Conservation (phyloP, 23 tunicate genomes). For the Ascidia mentula region DNA sequence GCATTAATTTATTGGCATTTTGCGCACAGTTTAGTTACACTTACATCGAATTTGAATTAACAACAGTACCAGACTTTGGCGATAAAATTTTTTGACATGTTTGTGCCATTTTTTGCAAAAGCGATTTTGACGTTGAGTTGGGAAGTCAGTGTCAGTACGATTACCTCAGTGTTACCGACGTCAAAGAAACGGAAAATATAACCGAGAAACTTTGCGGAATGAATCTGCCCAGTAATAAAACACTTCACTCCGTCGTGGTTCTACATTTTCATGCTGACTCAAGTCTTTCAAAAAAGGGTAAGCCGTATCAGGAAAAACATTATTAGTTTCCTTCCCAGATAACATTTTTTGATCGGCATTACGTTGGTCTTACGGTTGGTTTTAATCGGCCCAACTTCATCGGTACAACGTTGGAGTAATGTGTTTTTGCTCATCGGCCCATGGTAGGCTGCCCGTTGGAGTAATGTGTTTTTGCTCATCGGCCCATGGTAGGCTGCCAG, state of each 20-base stretch:
- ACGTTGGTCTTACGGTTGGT: background rate
- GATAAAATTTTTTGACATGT: background rate
- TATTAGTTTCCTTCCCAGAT: too few relatives aligned
- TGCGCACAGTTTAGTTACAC: too few relatives aligned
- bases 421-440: conserved; percentile 3
- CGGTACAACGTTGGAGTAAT: background rate
- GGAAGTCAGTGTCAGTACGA: background rate
- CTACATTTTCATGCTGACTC: background rate
- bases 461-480: conserved; percentile 1
- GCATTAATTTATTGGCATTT: too few relatives aligned
- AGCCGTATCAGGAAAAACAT: too few relatives aligned
- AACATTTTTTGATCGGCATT: background rate
- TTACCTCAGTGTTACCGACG: background rate
- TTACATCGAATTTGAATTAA: too few relatives aligned
- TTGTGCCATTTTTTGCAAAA: background rate
- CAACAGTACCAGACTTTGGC: too few relatives aligned
- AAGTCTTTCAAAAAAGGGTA: background rate
- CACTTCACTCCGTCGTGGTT: background rate
- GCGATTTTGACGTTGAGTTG: background rate
- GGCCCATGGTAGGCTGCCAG: background rate
- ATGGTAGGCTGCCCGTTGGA: background rate
- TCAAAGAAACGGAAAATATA: background rate
- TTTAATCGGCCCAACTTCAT: background rate
- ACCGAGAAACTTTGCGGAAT: background rate
- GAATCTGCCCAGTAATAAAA: background rate